Base-by-base conservation (phyloP, 2,888 invertebrate genomes). In the Phengaris arion region DNA sequence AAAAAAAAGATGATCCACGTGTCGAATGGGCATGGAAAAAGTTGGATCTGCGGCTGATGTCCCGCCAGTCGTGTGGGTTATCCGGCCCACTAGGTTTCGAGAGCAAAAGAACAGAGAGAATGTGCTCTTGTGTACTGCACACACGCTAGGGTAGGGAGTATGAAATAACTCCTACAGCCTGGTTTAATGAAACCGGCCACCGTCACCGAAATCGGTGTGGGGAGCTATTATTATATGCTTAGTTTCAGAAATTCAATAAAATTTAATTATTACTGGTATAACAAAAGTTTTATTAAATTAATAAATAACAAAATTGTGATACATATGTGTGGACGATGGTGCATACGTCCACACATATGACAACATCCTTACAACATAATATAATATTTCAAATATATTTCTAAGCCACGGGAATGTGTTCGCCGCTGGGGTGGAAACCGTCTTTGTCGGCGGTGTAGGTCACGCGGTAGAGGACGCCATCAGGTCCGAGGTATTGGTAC, bases 361-460 rank as follows among this genome's bases (percentile, higher is more conserved):
- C 64, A 64, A 64, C 12, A 64, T 64, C 35, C 64, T 64, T 64
- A 64, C 12, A 64, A 64, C 64, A 15, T 35, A 22, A 64, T 35
- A 59, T 22, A 6, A 8, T 6, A 7, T 22, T 35, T 35, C 64
- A 64, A 35, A 64, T 5, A 10, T 6, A 15, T 54, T 10, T 15
- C 22, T 54, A 13, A 54, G 72, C 72, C 13, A 35, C 78, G 83
- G 91, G 91, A 57, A 92, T 75, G 77, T 92, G 91, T 73, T 83
- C 83, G 15, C 87, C 91, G 10, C 75, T 57, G 83, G 95, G 89
- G 80, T 91, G 91, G 93, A 94, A 95, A 13, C 95, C 95, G 80
- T 89, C 82, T 84, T 94, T 89, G 85, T 94, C 85, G 68, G 95
- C 94, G 77, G 88, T 79, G 91, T 94, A 95, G 76, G 80, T 84